Evolutionary conservation across 1,140 invertebrate genomes (phyloP).

Genomic region (Meloidogyne chitwoodi): DNA sequence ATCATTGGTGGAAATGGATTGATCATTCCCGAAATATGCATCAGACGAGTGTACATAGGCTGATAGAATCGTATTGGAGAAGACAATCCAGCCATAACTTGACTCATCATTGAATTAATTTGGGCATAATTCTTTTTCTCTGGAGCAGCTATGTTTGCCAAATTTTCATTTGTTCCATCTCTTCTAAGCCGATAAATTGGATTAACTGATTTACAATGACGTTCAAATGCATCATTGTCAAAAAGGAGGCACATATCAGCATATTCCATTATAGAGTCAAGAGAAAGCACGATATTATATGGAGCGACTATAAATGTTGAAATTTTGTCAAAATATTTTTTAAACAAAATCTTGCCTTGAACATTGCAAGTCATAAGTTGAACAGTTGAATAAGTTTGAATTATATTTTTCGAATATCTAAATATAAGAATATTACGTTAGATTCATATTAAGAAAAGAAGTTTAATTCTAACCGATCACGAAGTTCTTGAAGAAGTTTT

Average conservation of each 20-base stretch:
- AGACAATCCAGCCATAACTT: slow-evolving; percentile 73
- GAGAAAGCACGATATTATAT: slow-evolving; percentile 91
- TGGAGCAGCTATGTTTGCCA: slow-evolving; percentile 74
- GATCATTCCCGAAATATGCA: slow-evolving; percentile 86
- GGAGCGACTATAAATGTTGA: slow-evolving; percentile 87
- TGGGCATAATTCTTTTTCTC: slow-evolving; percentile 92
- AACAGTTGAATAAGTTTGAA: slow-evolving; percentile 98
- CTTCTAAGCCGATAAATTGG: slow-evolving; percentile 1
- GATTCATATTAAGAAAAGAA: slow-evolving; percentile 75
- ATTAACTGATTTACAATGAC: slow-evolving; percentile 78
- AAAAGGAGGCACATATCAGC: slow-evolving; percentile 95
- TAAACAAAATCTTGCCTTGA: slow-evolving; percentile 65
- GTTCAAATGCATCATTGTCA: slow-evolving; percentile 82
- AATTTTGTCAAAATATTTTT: slow-evolving; percentile 71
- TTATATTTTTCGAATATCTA: slow-evolving; percentile 88
- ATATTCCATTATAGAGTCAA: slow-evolving; percentile 87
- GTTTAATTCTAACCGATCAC: slow-evolving; percentile 88
- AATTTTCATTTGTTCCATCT: slow-evolving; percentile 3
- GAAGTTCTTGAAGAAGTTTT: slow-evolving; percentile 83
- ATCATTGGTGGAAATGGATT: slow-evolving; percentile 93
- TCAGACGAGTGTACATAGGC: slow-evolving; percentile 97
- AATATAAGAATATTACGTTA: background rate
- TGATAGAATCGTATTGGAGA: slow-evolving; percentile 88
- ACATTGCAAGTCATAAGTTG: slow-evolving; percentile 71
- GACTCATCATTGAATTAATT: slow-evolving; percentile 84